A percentile compares a stretch with the other conserved stretches of the same genome.
These are phyloP conservation scores for Pygoscelis antarcticus DNA, from an alignment of 2,113 vertebrate species.

Conservation along the genomic window DNA sequence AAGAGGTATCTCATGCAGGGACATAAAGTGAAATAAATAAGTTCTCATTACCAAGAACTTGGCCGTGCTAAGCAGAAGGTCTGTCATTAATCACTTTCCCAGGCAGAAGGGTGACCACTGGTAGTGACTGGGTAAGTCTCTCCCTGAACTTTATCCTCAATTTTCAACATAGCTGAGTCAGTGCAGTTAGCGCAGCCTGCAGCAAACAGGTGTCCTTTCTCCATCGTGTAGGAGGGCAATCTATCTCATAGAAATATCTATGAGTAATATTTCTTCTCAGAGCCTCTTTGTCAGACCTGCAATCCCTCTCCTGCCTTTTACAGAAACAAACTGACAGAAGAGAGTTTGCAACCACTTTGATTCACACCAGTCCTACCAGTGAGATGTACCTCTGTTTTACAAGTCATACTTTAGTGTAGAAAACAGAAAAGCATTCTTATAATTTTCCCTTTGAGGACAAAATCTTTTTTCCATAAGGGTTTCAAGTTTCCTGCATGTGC, in stretches of 20 bases:
- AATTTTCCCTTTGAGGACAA: not conserved
- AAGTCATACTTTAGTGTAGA: not conserved
- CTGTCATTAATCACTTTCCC: not conserved
- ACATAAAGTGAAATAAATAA: not conserved
- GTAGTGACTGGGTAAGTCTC: not conserved
- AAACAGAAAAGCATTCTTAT: not conserved
- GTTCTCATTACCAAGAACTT: not conserved
- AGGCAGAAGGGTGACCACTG: not conserved
- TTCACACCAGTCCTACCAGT: not conserved
- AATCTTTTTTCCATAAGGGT: not conserved
- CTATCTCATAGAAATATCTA: not conserved
- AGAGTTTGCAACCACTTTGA: not conserved
- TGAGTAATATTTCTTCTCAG: not conserved
- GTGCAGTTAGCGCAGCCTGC: not conserved
- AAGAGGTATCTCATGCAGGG: not conserved
- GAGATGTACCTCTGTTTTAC: not conserved
- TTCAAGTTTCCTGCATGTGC: not conserved
- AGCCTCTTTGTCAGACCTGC: not conserved
- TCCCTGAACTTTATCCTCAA: not conserved
- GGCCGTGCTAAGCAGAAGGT: not conserved
- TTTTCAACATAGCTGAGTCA: not conserved
- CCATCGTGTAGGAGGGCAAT: not conserved
- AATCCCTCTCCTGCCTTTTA: not conserved
- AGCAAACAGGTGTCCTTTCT: not conserved
- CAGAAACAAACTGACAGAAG: not conserved